Evolutionary conservation across 2,113 vertebrate species (phyloP).

Genomic region (Bos indicus): DNA sequence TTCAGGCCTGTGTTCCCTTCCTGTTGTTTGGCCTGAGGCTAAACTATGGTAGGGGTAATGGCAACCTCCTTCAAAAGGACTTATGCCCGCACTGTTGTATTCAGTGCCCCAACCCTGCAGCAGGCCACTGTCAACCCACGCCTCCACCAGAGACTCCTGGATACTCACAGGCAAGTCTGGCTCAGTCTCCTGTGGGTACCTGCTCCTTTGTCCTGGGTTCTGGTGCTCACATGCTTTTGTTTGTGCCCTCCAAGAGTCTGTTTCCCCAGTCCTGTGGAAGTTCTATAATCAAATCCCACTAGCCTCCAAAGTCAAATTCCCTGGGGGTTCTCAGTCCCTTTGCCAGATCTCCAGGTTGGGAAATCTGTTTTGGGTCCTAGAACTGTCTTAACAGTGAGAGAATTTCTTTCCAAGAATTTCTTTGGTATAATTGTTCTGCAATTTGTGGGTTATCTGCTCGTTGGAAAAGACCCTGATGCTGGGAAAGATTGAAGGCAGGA

Average conservation of each 20-base stretch:
- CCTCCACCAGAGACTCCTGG: neutral
- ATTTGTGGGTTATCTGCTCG: neutral
- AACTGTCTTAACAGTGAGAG: neutral
- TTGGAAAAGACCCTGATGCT: neutral
- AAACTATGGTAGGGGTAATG: neutral
- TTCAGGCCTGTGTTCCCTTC: neutral
- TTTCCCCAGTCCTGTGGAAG: neutral
- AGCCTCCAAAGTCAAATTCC: neutral
- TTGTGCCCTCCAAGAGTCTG: neutral
- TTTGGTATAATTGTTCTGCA: neutral
- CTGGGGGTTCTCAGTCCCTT: neutral
- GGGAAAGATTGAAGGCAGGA: neutral
- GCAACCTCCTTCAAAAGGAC: neutral
- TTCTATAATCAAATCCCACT: neutral
- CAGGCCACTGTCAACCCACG: neutral
- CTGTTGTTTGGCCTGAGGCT: neutral
- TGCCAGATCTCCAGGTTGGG: neutral
- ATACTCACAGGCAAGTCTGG: neutral
- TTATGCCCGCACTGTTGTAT: neutral
- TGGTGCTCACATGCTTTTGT: neutral
- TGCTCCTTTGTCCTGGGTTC: neutral
- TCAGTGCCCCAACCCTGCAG: neutral
- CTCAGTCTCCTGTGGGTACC: neutral
- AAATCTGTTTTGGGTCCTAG: neutral
- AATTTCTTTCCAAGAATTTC: neutral